Evolutionary conservation across 2,888 invertebrate species (phyloP).

Genomic region (Drosophila rubida): DNA sequence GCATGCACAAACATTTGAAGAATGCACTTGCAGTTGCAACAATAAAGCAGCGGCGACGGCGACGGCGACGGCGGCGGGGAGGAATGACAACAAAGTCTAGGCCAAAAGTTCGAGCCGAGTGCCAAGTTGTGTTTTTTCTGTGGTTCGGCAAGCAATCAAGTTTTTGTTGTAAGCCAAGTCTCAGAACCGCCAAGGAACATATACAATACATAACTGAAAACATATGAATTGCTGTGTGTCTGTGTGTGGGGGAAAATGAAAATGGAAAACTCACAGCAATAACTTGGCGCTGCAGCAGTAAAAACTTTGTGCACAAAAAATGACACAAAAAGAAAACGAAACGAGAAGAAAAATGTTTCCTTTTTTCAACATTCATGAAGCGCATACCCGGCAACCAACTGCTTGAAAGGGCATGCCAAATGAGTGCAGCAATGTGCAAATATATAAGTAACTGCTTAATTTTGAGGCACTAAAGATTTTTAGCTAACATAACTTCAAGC

Average conservation of each 20-base stretch:
- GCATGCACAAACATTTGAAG: constrained; percentile 19
- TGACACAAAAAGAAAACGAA: constrained; percentile 29
- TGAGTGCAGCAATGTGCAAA: too few relatives aligned
- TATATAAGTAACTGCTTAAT: too few relatives aligned
- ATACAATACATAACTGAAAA: background rate
- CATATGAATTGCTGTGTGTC: background rate
- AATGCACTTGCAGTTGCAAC: constrained; percentile 39
- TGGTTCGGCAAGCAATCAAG: constrained; percentile 17
- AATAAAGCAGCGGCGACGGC: background rate
- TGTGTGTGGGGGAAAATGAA: constrained; percentile 19
- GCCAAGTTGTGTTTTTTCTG: constrained; percentile 18
- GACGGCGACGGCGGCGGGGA: too few relatives aligned
- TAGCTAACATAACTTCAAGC: too few relatives aligned
- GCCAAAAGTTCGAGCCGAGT: constrained; percentile 53
- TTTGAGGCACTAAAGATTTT: too few relatives aligned
- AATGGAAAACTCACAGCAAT: constrained; percentile 27
- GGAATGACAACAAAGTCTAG: constrained; percentile 43
- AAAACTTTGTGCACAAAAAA: constrained; percentile 30
- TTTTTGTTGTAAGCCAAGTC: constrained; percentile 14
- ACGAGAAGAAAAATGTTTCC: constrained; percentile 7
- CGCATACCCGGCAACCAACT: background rate
- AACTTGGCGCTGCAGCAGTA: constrained; percentile 10
- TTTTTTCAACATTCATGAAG: constrained; percentile 6
- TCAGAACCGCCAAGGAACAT: constrained; percentile 24
- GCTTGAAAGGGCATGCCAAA: background rate